Conservation (phyloP, 92 coral and sea anemone species). For the Siderastrea radians region DNA sequence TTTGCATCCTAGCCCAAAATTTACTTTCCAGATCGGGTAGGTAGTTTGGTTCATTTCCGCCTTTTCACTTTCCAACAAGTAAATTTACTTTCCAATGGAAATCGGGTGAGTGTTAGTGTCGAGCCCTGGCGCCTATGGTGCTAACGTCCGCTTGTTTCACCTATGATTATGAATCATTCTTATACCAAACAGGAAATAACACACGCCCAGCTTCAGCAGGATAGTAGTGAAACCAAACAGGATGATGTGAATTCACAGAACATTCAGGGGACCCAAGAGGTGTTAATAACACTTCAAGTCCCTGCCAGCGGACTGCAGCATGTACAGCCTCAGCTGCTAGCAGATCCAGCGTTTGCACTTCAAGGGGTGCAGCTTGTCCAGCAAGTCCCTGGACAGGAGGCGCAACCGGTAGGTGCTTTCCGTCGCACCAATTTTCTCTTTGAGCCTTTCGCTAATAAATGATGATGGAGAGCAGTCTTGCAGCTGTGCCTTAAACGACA, state of each 20-base stretch:
- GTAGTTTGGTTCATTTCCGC: no score
- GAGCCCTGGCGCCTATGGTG: no score
- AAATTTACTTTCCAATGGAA: no score
- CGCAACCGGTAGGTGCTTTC: constrained; percentile 37
- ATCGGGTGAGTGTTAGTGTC: no score
- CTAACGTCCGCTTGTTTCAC: no score
- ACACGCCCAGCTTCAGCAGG: constrained; percentile 48
- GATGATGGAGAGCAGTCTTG: no score
- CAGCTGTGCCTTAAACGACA: no score
- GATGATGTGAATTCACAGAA: constrained; percentile 55
- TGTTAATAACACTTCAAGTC: constrained; percentile 85
- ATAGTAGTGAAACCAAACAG: constrained; percentile 51
- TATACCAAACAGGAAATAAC: constrained; percentile 19
- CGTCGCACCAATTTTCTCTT: no score
- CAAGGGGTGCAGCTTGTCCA: constrained; percentile 82
- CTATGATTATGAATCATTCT: background rate
- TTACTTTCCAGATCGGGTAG: no score
- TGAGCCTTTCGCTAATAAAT: no score
- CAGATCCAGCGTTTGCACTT: constrained; percentile 79
- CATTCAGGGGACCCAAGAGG: constrained; percentile 72
- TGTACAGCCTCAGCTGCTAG: constrained; percentile 58
- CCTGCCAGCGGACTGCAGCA: constrained; percentile 73
- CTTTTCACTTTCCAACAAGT: no score
- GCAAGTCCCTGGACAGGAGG: constrained; percentile 61
- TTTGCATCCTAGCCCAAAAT: no score